Conservation (phyloP, 1,140 invertebrate genomes). For the Thaumetopoea pityocampa region DNA sequence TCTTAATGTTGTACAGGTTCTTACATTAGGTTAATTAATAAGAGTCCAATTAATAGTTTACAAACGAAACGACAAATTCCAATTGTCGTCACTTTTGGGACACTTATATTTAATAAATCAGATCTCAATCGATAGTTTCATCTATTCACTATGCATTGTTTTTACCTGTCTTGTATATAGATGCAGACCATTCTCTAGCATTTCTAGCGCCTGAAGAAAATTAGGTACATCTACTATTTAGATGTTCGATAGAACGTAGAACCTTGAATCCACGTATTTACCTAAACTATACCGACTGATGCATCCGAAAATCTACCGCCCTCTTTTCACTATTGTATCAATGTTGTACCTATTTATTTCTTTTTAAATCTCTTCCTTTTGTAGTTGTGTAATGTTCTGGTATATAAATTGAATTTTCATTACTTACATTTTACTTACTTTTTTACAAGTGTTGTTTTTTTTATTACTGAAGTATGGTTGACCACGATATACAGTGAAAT, state of each 20-base stretch:
- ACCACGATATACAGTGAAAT: too few relatives aligned
- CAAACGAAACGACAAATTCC: too few relatives aligned
- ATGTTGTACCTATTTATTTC: conserved; percentile 50
- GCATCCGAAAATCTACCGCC: conserved; percentile 62
- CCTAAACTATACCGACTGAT: conserved; percentile 43
- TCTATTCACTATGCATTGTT: conserved; percentile 8
- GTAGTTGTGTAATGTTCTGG: conserved; percentile 9
- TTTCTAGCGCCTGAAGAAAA: conserved; percentile 31
- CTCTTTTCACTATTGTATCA: conserved; percentile 73
- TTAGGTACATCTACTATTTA: conserved; percentile 29
- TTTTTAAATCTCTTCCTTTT: conserved; percentile 10
- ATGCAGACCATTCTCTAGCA: conserved; percentile 29
- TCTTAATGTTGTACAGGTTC: too few relatives aligned
- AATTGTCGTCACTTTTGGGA: too few relatives aligned
- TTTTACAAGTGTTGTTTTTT: background rate
- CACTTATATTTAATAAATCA: too few relatives aligned
- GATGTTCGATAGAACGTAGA: conserved; percentile 27
- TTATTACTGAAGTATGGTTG: background rate
- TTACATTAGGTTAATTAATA: too few relatives aligned
- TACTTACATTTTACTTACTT: conserved; percentile 2
- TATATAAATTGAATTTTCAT: conserved; percentile 2
- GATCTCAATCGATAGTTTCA: conserved; percentile 8
- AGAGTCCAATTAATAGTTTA: too few relatives aligned
- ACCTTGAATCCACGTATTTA: conserved; percentile 28
- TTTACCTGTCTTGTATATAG: conserved; percentile 19